A percentile compares a stretch with the other conserved stretches of the same genome.
Conservation (phyloP, 2,797 vertebrate genomes). For the Agapornis canus region DNA sequence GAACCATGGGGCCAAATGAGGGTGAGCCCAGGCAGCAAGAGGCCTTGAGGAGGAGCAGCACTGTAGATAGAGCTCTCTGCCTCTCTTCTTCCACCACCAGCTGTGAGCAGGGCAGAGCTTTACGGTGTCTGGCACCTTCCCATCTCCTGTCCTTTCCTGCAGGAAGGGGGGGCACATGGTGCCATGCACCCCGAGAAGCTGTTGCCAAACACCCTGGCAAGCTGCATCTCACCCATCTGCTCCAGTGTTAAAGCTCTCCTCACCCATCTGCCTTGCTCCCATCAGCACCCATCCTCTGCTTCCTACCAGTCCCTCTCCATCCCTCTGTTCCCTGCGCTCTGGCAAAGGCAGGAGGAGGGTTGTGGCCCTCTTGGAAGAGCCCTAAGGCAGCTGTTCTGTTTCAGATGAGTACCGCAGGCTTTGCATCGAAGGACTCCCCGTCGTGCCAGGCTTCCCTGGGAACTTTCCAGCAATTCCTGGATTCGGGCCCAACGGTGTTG, state of each 20-base stretch:
- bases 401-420: slow-evolving; percentile 88
- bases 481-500: slow-evolving; percentile 52
- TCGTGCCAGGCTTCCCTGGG: slow-evolving; percentile 61
- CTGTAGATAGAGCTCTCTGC: neutral
- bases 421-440: slow-evolving; percentile 85
- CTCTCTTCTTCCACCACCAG: neutral
- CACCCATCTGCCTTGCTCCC: neutral
- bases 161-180: neutral
- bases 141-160: neutral
- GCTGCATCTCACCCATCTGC: neutral
- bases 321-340: neutral
- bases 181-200: neutral
- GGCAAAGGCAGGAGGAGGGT: neutral
- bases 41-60: neutral
- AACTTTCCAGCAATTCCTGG: slow-evolving; percentile 60
- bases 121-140: neutral
- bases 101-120: neutral
- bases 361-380: neutral
- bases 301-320: neutral
- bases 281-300: neutral
- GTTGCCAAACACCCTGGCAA: neutral
- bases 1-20: neutral
- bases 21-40: neutral
- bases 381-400: neutral
- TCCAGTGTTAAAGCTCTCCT: neutral